phyloP scores from a whole-genome alignment of 2,888 invertebrate genomes.

The Megaustenia siamemsis region DNA sequence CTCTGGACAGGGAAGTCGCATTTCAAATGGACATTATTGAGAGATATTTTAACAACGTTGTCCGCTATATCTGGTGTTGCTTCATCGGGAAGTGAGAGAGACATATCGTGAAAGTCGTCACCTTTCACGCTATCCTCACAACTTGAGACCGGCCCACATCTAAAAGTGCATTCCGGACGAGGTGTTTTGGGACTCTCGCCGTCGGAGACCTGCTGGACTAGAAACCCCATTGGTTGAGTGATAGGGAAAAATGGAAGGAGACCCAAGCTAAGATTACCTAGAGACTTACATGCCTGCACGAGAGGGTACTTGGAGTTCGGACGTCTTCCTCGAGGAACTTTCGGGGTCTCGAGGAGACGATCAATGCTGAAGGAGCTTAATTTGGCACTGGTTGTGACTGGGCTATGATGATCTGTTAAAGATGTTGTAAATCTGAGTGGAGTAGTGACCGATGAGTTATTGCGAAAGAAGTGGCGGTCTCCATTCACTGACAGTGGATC shows the following conservation, averaged over 20 bases:
- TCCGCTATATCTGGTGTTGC: not conserved
- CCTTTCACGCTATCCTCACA: not conserved
- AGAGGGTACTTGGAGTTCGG: constrained; percentile 82
- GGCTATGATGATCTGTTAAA: constrained; percentile 28
- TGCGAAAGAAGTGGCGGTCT: constrained; percentile 30
- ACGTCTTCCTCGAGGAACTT: constrained; percentile 81
- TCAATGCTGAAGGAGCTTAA: constrained; percentile 81
- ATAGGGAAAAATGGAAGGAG: constrained; percentile 81
- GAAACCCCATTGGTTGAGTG: constrained; percentile 81
- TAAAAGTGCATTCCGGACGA: not conserved
- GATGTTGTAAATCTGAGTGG: not conserved
- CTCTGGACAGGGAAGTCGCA: not conserved
- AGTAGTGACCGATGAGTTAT: not conserved
- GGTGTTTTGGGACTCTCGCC: not conserved
- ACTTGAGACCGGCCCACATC: too few species aligned
- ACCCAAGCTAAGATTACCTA: constrained; percentile 77
- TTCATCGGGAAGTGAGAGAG: not conserved
- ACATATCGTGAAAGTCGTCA: not conserved
- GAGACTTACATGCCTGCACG: constrained; percentile 81
- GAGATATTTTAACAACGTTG: not conserved
- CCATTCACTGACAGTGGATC: constrained; percentile 46
- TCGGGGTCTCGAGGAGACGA: constrained; percentile 80
- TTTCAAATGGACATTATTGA: not conserved
- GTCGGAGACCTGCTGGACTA: constrained; percentile 70
- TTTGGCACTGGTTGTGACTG: constrained; percentile 18